Evolutionary conservation across 2,113 vertebrate genomes (phyloP), one percentile per base, ranked within the genome.

Genomic region (Nerophis ophidion): DNA sequence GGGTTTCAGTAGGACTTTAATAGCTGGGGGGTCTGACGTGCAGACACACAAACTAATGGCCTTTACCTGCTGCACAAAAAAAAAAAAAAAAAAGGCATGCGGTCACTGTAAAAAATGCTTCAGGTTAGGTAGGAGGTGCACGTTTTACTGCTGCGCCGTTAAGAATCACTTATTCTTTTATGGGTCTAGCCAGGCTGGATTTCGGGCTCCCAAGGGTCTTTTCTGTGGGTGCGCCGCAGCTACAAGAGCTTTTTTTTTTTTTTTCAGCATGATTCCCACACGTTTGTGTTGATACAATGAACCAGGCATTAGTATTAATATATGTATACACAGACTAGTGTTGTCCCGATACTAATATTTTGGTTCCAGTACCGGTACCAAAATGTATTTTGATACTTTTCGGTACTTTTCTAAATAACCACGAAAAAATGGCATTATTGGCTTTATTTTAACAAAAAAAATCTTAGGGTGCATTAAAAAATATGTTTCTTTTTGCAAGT

Each of bases 11-110:
- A n/a, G n/a, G n/a, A n/a, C n/a, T n/a, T n/a, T n/a, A 19, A 47
- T 5, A 11, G 53, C 26, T 58, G 57, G 72, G 60, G 61, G 62
- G 38, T 53, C 50, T 58, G 57, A 66, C 63, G 48, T 44, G 47
- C 60, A 66, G 73, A 66, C 48, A 54, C 67, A 70, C 66, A 53
- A 57, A 51, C 57, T 63, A 16, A 54, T 66, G 63, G 49, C 49
- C 54, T 26, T 26, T 64, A 40, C 44, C 65, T 68, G 57, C 33
- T 68, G 60, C 6, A 57, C 51, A 65, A 55, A 63, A 42, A 66
- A 59, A 50, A 55, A 63, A 42, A 66, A 59, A 50, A 26, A 26
- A 26, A 26, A 26, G 49, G 50, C 63, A 51, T 26, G 48, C 35
- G 36, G 56, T 33, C n/a, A 42, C 53, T 46, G 36, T 62, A 5